Base-by-base conservation (phyloP, 37 sponge, comb jelly and placozoan genomes). In the Oscarella lobularis region DNA sequence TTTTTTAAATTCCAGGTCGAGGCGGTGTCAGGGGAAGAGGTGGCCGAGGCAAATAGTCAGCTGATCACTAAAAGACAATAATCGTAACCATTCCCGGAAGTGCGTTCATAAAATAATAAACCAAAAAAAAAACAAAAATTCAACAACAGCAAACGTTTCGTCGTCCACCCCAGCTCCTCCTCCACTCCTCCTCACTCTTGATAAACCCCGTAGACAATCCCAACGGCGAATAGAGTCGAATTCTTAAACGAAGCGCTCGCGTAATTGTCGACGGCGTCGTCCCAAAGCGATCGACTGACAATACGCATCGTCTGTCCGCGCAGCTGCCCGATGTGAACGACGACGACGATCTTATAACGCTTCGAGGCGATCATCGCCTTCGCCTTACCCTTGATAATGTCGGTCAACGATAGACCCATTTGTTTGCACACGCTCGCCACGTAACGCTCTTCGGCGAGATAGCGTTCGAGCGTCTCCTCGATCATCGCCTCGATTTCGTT, bases 211-310 rank as follows among this genome's bases (percentile, higher is more conserved):
- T 78, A 85, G 1, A 85, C 73, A 33, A 60, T 32, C 2, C 79
- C 89, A 34, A 81, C 75, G 0, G 86, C 89, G 74, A 72, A 88
- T 1, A 88, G 34, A 3, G 76, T 67, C 0, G 9, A 29, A 54
- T 82, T 88, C 33, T 39, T 75, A 68, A 40, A 85, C 27, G 31
- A 73, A 0, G 55, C 78, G 34, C 74, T 41, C 14, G 89, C 89
- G 76, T 68, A 81, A 37, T 38, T 37, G 36, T 88, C 89, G 35
- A 74, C 33, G 30, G 36, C 36, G 6, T 36, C 30, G 41, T 85
- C 84, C 89, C 89, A 88, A 6, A 81, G 38, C 38, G 86, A 88
- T 31, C 89, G 74, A 66, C 89, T 88, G 41, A 76, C 86, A 34
- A 88, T 75, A 29, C 41, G 68, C 41, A 75, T 27, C 27, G 75